A percentile compares a stretch with the other conserved stretches of the same genome.
phyloP scores from a whole-genome alignment of 2,113 vertebrate species.

The Hemibates koningsi region DNA sequence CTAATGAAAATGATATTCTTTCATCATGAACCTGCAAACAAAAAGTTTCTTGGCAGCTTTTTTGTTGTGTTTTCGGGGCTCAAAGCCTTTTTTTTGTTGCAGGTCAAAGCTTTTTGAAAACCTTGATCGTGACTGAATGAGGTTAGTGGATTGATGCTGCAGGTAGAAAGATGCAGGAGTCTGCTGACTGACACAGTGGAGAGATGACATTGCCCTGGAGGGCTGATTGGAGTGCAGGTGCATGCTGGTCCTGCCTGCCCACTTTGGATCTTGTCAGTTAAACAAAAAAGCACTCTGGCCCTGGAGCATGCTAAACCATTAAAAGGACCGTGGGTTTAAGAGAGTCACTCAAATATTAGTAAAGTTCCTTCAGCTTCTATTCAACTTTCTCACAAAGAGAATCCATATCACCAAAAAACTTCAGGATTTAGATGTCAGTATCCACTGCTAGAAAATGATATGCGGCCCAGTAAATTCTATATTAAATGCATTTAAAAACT shows the following conservation, averaged over 20 bases:
- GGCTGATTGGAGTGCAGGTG: slow-evolving; percentile 44
- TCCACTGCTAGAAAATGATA: background rate
- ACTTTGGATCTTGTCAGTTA: background rate
- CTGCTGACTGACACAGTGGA: slow-evolving; percentile 10
- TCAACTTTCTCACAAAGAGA: background rate
- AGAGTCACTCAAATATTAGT: background rate
- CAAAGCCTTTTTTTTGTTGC: background rate
- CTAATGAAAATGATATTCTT: background rate
- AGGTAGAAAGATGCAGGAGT: slow-evolving; percentile 19
- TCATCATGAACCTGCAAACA: background rate
- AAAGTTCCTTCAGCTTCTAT: background rate
- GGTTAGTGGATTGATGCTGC: slow-evolving; percentile 42
- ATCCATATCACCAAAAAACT: background rate
- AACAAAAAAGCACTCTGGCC: slow-evolving; percentile 18
- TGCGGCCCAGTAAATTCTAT: background rate
- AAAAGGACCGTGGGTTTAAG: background rate
- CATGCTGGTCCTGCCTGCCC: slow-evolving; percentile 19
- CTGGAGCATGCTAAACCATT: slow-evolving; percentile 7
- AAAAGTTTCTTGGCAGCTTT: background rate
- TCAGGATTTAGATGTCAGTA: background rate
- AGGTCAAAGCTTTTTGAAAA: slow-evolving; percentile 13
- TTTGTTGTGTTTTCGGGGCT: background rate
- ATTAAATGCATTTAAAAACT: background rate
- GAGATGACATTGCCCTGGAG: slow-evolving; percentile 24
- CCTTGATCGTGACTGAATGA: slow-evolving; percentile 48